These are phyloP conservation scores for Alectura lathami DNA, from an alignment of 2,113 vertebrate genomes.

Conservation along the genomic window DNA sequence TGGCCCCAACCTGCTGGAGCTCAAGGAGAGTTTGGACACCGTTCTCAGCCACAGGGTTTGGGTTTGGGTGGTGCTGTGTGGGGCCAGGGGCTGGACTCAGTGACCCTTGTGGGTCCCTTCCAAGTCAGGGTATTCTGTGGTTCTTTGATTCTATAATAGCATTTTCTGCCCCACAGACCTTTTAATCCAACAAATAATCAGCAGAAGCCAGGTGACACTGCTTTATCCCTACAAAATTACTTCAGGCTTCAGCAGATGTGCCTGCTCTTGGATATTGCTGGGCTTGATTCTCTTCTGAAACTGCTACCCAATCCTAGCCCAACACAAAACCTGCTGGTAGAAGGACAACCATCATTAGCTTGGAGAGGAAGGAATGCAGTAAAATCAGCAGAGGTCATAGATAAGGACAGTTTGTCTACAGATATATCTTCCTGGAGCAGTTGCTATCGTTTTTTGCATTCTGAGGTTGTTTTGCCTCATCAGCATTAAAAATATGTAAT, in stretches of 20 bases:
- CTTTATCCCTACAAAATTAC: background rate
- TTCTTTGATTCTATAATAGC: background rate
- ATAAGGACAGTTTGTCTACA: background rate
- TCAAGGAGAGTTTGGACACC: too few species aligned
- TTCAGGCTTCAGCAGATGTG: background rate
- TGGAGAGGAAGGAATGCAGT: background rate
- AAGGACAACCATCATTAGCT: background rate
- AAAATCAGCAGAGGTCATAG: constrained; percentile 1
- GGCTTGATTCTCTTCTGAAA: background rate
- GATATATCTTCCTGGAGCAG: background rate
- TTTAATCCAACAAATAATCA: background rate
- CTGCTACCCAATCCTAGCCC: background rate
- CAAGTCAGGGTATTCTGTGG: background rate
- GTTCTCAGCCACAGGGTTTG: too few species aligned
- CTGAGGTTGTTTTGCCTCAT: constrained; percentile 6
- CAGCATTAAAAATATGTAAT: constrained; percentile 6
- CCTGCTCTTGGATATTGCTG: background rate
- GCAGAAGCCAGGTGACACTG: background rate
- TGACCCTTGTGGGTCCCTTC: background rate
- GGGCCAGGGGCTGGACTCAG: too few species aligned
- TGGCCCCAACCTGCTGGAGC: too few species aligned
- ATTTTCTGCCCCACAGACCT: background rate
- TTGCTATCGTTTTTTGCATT: constrained; percentile 51
- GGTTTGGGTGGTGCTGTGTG: too few species aligned
- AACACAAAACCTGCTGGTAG: background rate